A percentile compares a stretch with the other conserved stretches of the same genome.
Conservation (phyloP, 2,888 invertebrate species). For the Strigamia maritima region DNA sequence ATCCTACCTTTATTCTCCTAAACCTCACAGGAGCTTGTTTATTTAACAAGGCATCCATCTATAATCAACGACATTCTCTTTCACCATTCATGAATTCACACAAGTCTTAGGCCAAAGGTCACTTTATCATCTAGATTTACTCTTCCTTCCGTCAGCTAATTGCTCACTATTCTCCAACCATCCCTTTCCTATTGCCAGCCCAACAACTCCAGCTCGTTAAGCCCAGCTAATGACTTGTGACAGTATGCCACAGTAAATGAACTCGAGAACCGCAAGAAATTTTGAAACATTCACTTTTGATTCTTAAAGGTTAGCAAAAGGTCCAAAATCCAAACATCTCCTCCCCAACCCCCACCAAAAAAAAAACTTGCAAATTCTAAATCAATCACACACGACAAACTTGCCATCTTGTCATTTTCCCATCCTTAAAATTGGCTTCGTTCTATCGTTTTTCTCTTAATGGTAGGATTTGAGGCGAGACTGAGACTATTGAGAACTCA, state of each 20-base stretch:
- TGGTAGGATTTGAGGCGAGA: constrained; percentile 31
- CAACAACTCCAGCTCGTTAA: constrained; percentile 31
- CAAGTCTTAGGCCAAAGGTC: constrained; percentile 13
- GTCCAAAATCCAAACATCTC: neutral
- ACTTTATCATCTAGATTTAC: constrained; percentile 23
- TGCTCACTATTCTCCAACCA: neutral
- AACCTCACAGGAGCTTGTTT: constrained; percentile 15
- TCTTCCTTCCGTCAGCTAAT: constrained; percentile 31
- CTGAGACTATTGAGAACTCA: constrained; percentile 26
- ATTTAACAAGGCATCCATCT: constrained; percentile 16
- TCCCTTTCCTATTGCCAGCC: constrained; percentile 2
- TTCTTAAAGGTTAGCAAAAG: constrained; percentile 10
- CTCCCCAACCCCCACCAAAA: neutral
- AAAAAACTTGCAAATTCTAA: neutral
- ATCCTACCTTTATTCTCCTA: neutral
- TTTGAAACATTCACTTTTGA: constrained; percentile 13
- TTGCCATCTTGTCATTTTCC: constrained; percentile 34
- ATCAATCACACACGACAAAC: constrained; percentile 18
- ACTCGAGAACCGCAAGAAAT: constrained; percentile 31
- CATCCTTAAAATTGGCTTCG: constrained; percentile 34
- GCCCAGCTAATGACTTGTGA: constrained; percentile 28
- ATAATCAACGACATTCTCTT: neutral
- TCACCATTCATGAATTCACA: neutral
- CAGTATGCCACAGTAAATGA: constrained; percentile 34
- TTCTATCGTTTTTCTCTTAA: constrained; percentile 25